Conservation (phyloP, 2,888 invertebrate genomes). For the Ethmia dodecea region DNA sequence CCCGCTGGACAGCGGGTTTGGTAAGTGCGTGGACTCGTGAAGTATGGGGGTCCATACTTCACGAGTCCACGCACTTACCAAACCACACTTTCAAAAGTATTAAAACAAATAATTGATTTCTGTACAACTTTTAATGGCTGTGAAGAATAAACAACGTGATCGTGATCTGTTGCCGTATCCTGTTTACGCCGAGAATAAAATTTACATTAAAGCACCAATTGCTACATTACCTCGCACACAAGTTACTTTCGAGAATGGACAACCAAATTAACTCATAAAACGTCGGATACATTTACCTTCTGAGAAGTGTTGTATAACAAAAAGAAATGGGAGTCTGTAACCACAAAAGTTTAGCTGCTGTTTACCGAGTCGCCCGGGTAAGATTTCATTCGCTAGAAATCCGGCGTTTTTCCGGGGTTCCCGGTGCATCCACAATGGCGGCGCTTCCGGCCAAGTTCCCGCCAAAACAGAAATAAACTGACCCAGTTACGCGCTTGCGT, state of each 20-base stretch:
- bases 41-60: too few relatives aligned
- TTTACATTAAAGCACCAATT: slow-evolving; percentile 36
- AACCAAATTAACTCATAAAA: slow-evolving; percentile 39
- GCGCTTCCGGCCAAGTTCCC: slow-evolving; percentile 75
- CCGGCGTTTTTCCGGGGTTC: slow-evolving; percentile 73
- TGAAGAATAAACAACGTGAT: slow-evolving; percentile 31
- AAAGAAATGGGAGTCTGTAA: slow-evolving; percentile 30
- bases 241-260: slow-evolving; percentile 36
- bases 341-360: slow-evolving; percentile 48
- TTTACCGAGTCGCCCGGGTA: slow-evolving; percentile 44
- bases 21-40: slow-evolving; percentile 23
- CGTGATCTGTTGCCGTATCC: slow-evolving; percentile 33
- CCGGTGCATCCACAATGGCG: slow-evolving; percentile 73
- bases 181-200: slow-evolving; percentile 28
- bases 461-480: slow-evolving; percentile 77
- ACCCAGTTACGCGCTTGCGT: slow-evolving; percentile 71
- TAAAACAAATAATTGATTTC: slow-evolving; percentile 33
- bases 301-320: slow-evolving; percentile 37
- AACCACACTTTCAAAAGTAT: slow-evolving; percentile 32
- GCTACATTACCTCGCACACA: slow-evolving; percentile 44
- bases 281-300: slow-evolving; percentile 50
- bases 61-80: too few relatives aligned
- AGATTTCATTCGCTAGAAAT: slow-evolving; percentile 72
- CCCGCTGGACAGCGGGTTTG: too few relatives aligned
- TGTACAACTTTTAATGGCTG: slow-evolving; percentile 32